Conservation (phyloP, 1,140 invertebrate genomes). For the Oreohelix idahoensis region DNA sequence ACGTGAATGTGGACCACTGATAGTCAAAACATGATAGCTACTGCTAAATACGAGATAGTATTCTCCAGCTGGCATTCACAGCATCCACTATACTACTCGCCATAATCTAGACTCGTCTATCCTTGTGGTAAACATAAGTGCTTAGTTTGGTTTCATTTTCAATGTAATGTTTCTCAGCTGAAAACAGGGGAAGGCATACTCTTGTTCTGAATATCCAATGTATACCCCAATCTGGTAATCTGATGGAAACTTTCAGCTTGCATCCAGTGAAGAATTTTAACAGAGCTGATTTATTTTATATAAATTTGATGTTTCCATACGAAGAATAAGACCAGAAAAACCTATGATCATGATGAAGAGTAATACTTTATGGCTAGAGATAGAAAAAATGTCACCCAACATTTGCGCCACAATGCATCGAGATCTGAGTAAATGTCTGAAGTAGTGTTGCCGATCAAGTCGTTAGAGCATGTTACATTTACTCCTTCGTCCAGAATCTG, state of each 20-base stretch:
- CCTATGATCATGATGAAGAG: background rate
- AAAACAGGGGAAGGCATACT: background rate
- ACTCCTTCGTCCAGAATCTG: background rate
- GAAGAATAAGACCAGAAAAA: background rate
- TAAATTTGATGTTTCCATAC: background rate
- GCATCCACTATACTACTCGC: background rate
- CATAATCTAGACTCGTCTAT: background rate
- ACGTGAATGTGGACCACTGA: background rate
- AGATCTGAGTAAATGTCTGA: background rate
- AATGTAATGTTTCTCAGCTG: background rate
- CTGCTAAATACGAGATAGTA: background rate
- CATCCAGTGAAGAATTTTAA: background rate
- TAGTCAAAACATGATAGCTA: background rate
- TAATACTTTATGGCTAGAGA: background rate
- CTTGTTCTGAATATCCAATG: background rate
- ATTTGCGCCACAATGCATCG: background rate
- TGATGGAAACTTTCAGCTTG: background rate
- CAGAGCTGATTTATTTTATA: background rate
- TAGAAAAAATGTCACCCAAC: background rate
- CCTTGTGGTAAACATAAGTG: background rate
- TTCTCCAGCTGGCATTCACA: background rate
- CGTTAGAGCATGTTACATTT: background rate
- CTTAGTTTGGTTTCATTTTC: background rate
- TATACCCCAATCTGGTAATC: slow-evolving; percentile 2
- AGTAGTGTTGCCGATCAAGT: background rate